Percentiles rank a stretch among this genome's conserved stretches.
These are phyloP conservation scores for Oryzias curvinotus DNA, from an alignment of 2,113 vertebrate genomes.

Conservation along the genomic window DNA sequence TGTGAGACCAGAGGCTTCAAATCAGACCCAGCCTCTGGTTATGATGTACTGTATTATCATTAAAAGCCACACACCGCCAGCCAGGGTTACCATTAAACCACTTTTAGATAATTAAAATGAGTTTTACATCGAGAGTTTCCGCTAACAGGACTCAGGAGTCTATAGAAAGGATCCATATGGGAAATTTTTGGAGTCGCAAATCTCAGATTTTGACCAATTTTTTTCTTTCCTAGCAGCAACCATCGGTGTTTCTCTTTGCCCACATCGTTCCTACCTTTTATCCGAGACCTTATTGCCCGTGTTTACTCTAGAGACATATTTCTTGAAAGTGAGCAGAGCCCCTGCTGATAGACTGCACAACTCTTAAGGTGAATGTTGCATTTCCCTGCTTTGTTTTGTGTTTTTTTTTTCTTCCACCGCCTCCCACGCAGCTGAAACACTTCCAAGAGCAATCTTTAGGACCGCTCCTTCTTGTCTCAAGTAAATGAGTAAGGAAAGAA, in stretches of 20 bases:
- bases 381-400: background rate
- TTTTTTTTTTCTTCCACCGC: background rate
- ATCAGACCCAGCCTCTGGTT: conserved; percentile 62
- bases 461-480: background rate
- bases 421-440: background rate
- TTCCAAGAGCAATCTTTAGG: conserved; percentile 6
- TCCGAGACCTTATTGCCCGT: conserved; percentile 5
- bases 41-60: conserved; percentile 57
- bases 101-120: conserved; percentile 8
- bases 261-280: conserved; percentile 4
- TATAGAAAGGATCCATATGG: background rate
- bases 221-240: too few species aligned
- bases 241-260: background rate
- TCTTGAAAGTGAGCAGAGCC: background rate
- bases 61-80: conserved; percentile 36
- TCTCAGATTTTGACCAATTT: too few species aligned
- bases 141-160: background rate
- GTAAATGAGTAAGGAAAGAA: conserved; percentile 2
- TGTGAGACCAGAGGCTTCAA: conserved; percentile 50
- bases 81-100: conserved; percentile 21
- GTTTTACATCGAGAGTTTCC: conserved; percentile 13
- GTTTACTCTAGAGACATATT: conserved; percentile 7
- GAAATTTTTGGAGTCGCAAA: background rate
- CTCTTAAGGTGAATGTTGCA: conserved; percentile 10
- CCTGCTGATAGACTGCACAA: background rate